Base-by-base conservation (phyloP, 1,140 invertebrate species). In the Drosophila varians region DNA sequence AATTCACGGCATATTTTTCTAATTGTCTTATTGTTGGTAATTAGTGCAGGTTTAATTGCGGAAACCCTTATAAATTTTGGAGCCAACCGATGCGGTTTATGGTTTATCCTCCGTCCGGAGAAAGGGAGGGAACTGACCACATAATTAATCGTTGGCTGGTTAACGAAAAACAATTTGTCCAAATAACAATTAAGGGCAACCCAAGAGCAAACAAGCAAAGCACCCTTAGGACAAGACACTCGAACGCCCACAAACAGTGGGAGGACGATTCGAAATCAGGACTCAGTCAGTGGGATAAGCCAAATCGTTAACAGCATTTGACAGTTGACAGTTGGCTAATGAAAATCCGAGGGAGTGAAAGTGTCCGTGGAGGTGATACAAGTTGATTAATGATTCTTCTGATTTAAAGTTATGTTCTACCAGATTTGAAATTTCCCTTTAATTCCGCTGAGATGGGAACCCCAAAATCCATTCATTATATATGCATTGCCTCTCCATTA, bases 151-250 rank as follows among this genome's bases (percentile, higher is more conserved):
- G 68, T 64, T 66, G 34, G 56, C 77, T 73, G 64, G 77, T 82
- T 82, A 73, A 43, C 68, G 73, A 52, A 82, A 82, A 82, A 82
- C 77, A 82, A 82, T 82, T 82, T 82, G 77, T 82, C 73, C 78
- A 82, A 82, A 82, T 64, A 77, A 82, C 77, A 80, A 80, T 80
- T 80, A 80, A 47, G 66, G 49, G 23, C 40, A 47, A 36, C 28
- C 53, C 23, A 52, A 58, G 40, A 46, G 25, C 49, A 43, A 55
- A 54, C 49, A 58, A 57, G 60, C 21, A n/a, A 66, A 66, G 47
- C 61, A 66, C 47, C 62, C 62, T 43, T 26, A 26, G 36, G 45
- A 38, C 28, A 51, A 36, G 60, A 66, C 60, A 66, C 60, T 66
- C 47, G 14, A 40, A 26, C 66, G 55, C 45, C 75, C 70, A 51